Conservation (phyloP, 2,113 vertebrate genomes). For the Ictidomys tridecemlineatus region DNA sequence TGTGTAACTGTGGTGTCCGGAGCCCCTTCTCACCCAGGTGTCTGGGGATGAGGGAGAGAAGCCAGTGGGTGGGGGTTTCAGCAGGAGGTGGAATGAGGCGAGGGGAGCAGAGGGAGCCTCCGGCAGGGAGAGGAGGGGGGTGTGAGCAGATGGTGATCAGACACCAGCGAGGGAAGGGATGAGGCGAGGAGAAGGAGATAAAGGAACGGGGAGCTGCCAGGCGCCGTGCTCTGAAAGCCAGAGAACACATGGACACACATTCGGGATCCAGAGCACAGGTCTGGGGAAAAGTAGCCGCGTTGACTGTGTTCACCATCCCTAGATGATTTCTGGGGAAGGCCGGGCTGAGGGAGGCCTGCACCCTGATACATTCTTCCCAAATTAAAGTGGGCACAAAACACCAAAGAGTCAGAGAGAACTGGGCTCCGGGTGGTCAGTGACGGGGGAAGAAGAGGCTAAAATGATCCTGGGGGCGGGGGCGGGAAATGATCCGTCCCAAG, state of each 20-base stretch:
- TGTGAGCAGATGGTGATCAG: neutral
- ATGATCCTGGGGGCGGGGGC: neutral
- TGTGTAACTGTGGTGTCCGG: conserved; percentile 17
- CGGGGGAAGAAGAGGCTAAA: neutral
- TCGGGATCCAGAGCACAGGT: neutral
- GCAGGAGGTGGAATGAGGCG: neutral
- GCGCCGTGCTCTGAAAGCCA: neutral
- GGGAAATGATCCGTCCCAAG: neutral
- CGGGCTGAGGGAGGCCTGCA: neutral
- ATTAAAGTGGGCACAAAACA: neutral
- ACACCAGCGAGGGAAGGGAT: neutral
- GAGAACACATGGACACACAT: neutral
- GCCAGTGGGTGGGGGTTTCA: neutral
- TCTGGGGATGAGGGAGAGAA: neutral
- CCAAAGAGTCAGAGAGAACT: neutral
- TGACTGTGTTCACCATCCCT: neutral
- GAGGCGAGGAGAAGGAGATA: neutral
- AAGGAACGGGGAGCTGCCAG: accelerated
- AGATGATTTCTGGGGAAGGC: neutral
- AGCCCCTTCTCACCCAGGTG: neutral
- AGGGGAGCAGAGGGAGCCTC: neutral
- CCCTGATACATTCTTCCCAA: neutral
- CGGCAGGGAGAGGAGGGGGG: neutral
- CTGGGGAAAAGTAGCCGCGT: neutral
- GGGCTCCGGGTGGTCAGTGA: neutral